A percentile compares a stretch with the other conserved stretches of the same genome.
phyloP scores from a whole-genome alignment of 2,797 vertebrate species.

The Petrocephalus sullivani region DNA sequence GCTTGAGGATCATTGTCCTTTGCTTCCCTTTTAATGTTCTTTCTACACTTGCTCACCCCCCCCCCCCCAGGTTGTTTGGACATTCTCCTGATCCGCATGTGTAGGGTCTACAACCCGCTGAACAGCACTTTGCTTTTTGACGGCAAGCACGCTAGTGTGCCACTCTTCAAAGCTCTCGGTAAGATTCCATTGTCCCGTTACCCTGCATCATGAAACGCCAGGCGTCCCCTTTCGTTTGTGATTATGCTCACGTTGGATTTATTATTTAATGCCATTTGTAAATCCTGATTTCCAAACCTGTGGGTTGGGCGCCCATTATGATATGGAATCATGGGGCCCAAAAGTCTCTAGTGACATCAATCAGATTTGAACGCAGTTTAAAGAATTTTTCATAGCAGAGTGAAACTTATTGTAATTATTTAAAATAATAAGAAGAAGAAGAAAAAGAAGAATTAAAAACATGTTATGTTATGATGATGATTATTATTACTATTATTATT shows the following conservation, averaged over 20 bases:
- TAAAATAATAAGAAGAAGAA: background rate
- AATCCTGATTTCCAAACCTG: background rate
- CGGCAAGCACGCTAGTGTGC: conserved; percentile 74
- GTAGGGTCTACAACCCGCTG: conserved; percentile 77
- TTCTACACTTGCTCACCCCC: conserved; percentile 30
- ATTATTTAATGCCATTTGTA: background rate
- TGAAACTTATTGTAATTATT: background rate
- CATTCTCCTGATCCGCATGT: conserved; percentile 83
- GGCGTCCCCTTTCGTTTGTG: background rate
- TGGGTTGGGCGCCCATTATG: background rate
- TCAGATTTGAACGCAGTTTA: background rate
- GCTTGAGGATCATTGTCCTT: background rate
- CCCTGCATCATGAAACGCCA: background rate
- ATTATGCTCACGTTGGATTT: background rate
- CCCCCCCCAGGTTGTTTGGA: conserved; percentile 76
- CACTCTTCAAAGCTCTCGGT: conserved; percentile 85
- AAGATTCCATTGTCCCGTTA: conserved; percentile 39
- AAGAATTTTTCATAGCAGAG: background rate
- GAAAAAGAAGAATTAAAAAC: no score
- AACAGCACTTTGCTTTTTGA: conserved; percentile 83
- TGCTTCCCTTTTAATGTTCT: conserved; percentile 17
- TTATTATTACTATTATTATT: background rate
- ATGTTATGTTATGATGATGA: no score
- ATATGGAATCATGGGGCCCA: background rate
- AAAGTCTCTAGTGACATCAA: background rate